Evolutionary conservation across 2,113 vertebrate genomes (phyloP), one percentile per base, ranked within the genome.

Genomic region (Lophius piscatorius): DNA sequence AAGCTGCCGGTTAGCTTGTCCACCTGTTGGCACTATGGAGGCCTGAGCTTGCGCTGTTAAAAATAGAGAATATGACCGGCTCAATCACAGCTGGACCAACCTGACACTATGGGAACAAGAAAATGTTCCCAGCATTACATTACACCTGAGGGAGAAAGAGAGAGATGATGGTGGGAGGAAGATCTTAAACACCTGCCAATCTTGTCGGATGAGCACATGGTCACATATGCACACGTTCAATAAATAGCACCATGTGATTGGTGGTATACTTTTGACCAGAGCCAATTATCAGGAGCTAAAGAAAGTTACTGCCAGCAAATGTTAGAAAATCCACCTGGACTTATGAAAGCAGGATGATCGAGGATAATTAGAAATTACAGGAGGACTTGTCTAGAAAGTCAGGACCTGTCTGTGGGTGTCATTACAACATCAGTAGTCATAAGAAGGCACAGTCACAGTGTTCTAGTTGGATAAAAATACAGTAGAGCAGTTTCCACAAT

Each of bases 21-120:
- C 73, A 80, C 70, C 73, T 83, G 76, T 80, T 77, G 65, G 63
- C 73, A 74, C 57, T 20, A 56, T 38, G 47, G 20, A 40, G 44
- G 39, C 23, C 48, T 67, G 57, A 76, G 74, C 64, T 39, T 10
- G 9, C 35, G 6, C 24, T 8, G 35, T 73, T 74, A 45, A 64
- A 80, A 83, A 83, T 80, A 83, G 76, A 82, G 48, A 23, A 3
- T 0, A 9, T 45, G 54, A 18, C 48, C 22, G 17, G 16, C 24
- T 72, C 51, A 49, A n/a, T n/a, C n/a, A 11, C 45, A 62, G 61
- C 48, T 58, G 41, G 60, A 49, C 13, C 54, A 18, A 58, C 20
- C 12, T 40, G 54, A 51, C 49, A 36, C 5, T 31, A n/a, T n/a
- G n/a, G n/a, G n/a, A n/a, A n/a, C n/a, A n/a, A n/a, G n/a, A n/a